These are phyloP conservation scores for Wasmannia auropunctata DNA, from an alignment of 1,140 invertebrate genomes.

Conservation along the genomic window DNA sequence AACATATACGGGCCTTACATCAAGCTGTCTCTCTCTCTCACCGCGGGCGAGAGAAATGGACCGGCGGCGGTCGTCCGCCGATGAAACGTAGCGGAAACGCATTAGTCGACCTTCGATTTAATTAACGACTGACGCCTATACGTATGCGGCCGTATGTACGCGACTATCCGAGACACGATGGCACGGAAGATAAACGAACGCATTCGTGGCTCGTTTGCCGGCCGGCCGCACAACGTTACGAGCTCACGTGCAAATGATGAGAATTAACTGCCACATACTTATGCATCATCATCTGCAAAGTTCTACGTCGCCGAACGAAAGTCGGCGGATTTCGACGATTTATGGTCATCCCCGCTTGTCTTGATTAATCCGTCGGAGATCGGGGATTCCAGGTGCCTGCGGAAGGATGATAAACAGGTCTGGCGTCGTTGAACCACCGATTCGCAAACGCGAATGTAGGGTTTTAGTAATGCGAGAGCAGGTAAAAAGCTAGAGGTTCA, in stretches of 20 bases:
- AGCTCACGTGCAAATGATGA: constrained; percentile 41
- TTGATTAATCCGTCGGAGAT: constrained; percentile 62
- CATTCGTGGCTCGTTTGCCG: neutral
- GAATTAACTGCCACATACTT: constrained; percentile 46
- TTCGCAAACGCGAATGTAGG: neutral
- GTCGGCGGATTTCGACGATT: constrained; percentile 53
- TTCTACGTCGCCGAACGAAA: constrained; percentile 23
- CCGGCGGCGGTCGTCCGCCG: neutral
- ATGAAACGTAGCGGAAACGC: constrained; percentile 24
- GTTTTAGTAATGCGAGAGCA: neutral
- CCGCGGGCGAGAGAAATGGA: constrained; percentile 6
- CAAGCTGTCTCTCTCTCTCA: constrained; percentile 20
- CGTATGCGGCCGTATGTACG: neutral
- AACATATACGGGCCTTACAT: constrained; percentile 46
- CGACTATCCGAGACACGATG: constrained; percentile 4
- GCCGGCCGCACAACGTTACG: neutral
- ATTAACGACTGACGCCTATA: constrained; percentile 28
- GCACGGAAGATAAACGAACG: constrained; percentile 28
- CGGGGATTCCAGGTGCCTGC: constrained; percentile 39
- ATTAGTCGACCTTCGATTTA: constrained; percentile 56
- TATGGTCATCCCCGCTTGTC: constrained; percentile 57
- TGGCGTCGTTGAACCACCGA: neutral
- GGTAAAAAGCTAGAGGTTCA: neutral
- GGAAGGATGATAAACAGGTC: constrained; percentile 66
- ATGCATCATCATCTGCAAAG: constrained; percentile 43